A percentile compares a stretch with the other conserved stretches of the same genome.
Evolutionary conservation across 2,113 vertebrate genomes (phyloP).

Genomic region (Acinonyx jubatus): DNA sequence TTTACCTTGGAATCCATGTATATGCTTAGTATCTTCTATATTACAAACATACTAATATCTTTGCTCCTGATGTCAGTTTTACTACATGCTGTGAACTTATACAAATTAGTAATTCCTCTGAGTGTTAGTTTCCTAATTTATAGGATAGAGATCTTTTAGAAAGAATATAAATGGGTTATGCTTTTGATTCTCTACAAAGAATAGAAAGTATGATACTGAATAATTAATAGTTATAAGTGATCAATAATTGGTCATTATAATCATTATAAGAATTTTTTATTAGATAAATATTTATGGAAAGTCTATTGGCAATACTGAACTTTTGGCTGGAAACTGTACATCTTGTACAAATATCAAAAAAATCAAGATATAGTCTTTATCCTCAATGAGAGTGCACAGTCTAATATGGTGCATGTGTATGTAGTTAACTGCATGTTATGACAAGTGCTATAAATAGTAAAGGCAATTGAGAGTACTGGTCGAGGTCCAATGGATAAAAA

Average conservation of each 20-base stretch:
- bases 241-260: not conserved
- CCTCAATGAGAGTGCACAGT: not conserved
- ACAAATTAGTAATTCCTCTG: not conserved
- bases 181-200: not conserved
- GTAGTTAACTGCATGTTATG: not conserved
- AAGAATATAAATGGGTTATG: not conserved
- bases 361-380: not conserved
- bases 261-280: not conserved
- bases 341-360: not conserved
- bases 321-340: not conserved
- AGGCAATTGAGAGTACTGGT: not conserved
- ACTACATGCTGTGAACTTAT: not conserved
- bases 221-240: not conserved
- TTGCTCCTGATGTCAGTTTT: not conserved
- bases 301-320: not conserved
- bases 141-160: not conserved
- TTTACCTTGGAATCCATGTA: not conserved
- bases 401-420: not conserved
- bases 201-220: not conserved
- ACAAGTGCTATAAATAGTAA: not conserved
- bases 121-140: not conserved
- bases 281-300: not conserved
- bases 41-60: not conserved
- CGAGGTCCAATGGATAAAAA: not conserved
- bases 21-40: not conserved